A percentile compares a stretch with the other conserved stretches of the same genome.
These are phyloP conservation scores for Disparrhopalites patrizii DNA, from an alignment of 2,888 invertebrate species.

Conservation along the genomic window DNA sequence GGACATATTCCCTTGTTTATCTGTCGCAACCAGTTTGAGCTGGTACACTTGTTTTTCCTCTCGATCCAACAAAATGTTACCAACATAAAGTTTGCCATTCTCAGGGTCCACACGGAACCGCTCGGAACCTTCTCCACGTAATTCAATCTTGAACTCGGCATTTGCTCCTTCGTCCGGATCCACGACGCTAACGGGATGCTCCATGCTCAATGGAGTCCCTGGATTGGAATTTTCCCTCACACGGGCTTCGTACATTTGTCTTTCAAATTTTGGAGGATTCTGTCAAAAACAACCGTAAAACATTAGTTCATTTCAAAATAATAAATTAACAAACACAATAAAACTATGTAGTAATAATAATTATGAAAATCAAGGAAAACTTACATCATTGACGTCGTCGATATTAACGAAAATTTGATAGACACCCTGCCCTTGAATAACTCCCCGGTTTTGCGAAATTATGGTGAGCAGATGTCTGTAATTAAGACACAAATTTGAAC, in stretches of 20 bases:
- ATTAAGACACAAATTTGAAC: background rate
- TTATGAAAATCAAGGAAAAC: background rate
- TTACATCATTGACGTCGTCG: constrained; percentile 73
- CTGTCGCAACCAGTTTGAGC: constrained; percentile 69
- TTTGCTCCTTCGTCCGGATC: constrained; percentile 69
- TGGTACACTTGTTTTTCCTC: constrained; percentile 67
- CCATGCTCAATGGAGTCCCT: constrained; percentile 67
- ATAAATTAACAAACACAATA: background rate
- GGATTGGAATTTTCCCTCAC: constrained; percentile 71
- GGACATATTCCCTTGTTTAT: constrained; percentile 62
- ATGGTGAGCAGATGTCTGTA: constrained; percentile 62
- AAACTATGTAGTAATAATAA: background rate
- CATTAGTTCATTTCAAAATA: background rate
- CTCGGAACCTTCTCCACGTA: constrained; percentile 72
- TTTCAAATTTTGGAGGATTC: constrained; percentile 68
- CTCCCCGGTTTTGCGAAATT: constrained; percentile 70
- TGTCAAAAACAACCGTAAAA: background rate
- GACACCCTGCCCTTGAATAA: constrained; percentile 65
- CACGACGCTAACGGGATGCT: constrained; percentile 64
- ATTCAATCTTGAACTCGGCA: constrained; percentile 63
- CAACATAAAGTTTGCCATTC: constrained; percentile 61
- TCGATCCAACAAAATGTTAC: constrained; percentile 61
- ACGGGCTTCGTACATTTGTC: constrained; percentile 66
- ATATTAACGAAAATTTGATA: constrained; percentile 74
- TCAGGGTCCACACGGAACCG: constrained; percentile 66